A percentile compares a stretch with the other conserved stretches of the same genome.
Evolutionary conservation across 2,888 invertebrate species (phyloP).

Genomic region (Cetonia aurata): DNA sequence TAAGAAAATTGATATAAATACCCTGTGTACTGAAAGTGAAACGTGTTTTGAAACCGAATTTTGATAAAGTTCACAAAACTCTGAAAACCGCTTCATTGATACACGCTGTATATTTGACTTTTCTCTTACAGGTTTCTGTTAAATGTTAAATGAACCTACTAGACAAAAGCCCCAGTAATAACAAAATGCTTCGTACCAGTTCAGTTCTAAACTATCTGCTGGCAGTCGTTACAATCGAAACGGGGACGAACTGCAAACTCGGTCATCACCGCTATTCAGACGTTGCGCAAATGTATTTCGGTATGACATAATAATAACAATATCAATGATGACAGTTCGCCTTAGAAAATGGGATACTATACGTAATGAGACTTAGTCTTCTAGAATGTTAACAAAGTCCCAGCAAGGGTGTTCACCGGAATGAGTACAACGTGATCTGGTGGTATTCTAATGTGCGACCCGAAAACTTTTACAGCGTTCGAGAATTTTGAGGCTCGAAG

Average conservation of each 20-base stretch:
- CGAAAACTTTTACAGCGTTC: constrained; percentile 24
- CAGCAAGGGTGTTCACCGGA: constrained; percentile 7
- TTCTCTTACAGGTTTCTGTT: no score
- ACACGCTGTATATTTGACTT: no score
- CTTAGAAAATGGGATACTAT: constrained; percentile 22
- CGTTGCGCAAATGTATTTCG: constrained; percentile 29
- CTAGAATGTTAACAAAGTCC: constrained; percentile 34
- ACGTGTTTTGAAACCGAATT: no score
- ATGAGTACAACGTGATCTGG: constrained; percentile 23
- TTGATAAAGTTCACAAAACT: no score
- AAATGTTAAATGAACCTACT: no score
- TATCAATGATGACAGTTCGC: constrained; percentile 37
- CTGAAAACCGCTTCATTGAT: no score
- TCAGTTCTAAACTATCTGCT: constrained; percentile 15
- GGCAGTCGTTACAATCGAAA: constrained; percentile 26
- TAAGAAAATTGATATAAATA: no score
- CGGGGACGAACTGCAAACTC: constrained; percentile 25
- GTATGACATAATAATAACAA: constrained; percentile 34
- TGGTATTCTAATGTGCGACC: constrained; percentile 36
- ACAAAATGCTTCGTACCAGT: constrained; percentile 2
- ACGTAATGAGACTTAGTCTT: constrained; percentile 29
- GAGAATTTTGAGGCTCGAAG: constrained; percentile 19
- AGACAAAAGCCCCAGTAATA: neutral
- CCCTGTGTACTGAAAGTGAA: no score
- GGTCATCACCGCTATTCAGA: constrained; percentile 11